Evolutionary conservation across 2,888 invertebrate genomes (phyloP).

Genomic region (Rhingia rostrata): DNA sequence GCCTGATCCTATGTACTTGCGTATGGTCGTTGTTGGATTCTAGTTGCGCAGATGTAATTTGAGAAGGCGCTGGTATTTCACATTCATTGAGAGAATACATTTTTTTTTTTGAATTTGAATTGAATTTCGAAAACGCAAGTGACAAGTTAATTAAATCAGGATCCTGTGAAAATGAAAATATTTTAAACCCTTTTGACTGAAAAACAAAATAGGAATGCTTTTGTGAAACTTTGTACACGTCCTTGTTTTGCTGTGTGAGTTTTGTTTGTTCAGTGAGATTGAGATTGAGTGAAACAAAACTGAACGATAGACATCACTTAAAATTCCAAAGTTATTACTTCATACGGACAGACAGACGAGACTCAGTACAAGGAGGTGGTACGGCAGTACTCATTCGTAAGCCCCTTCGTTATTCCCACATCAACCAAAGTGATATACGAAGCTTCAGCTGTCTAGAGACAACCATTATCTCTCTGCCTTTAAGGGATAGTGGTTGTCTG

Average conservation of each 20-base stretch:
- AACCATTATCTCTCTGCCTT: no score
- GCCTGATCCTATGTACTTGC: not conserved
- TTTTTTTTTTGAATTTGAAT: slow-evolving; percentile 42
- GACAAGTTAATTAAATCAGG: slow-evolving; percentile 69
- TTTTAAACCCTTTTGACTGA: not conserved
- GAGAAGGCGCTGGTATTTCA: slow-evolving; percentile 71
- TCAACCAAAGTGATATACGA: no score
- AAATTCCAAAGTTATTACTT: no score
- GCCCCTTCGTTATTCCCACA: no score
- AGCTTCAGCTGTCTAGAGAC: no score
- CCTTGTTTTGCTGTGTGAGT: not conserved
- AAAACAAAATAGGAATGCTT: slow-evolving; percentile 20
- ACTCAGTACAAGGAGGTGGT: no score
- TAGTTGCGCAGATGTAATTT: slow-evolving; percentile 56
- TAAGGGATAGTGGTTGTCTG: no score
- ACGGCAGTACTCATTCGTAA: no score
- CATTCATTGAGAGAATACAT: slow-evolving; percentile 15
- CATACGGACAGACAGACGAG: no score
- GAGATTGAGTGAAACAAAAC: no score
- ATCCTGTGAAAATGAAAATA: slow-evolving; percentile 17
- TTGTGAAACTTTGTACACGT: slow-evolving; percentile 40
- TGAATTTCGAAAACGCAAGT: slow-evolving; percentile 67
- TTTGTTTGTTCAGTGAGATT: not conserved
- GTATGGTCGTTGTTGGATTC: slow-evolving; percentile 25
- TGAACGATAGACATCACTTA: no score